Percentiles rank a stretch among this genome's conserved stretches.
Conservation (phyloP, 2,113 vertebrate species). For the Podilymbus podiceps region DNA sequence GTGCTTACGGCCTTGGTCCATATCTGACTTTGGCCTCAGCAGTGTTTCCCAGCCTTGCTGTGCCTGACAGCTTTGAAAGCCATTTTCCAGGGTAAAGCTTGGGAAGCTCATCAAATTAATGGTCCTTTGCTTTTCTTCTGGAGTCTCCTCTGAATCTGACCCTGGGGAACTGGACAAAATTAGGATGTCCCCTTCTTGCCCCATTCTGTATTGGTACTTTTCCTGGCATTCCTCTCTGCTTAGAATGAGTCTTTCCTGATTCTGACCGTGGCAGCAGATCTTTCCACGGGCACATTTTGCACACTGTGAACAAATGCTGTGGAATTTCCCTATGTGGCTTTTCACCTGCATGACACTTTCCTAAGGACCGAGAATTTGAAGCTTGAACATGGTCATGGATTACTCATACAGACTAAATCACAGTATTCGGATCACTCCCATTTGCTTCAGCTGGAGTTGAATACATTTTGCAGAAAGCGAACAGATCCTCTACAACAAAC, state of each 20-base stretch:
- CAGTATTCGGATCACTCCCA: neutral
- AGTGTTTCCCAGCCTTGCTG: neutral
- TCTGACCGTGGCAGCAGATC: neutral
- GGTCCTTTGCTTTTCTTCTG: neutral
- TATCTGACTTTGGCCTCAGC: neutral
- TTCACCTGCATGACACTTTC: neutral
- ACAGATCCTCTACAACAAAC: neutral
- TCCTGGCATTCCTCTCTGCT: neutral
- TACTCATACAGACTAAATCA: neutral
- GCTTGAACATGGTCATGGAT: neutral
- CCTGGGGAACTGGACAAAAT: neutral
- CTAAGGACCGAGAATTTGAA: neutral
- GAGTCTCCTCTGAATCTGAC: neutral
- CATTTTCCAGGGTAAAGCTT: neutral
- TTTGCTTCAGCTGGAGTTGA: neutral
- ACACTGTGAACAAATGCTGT: neutral
- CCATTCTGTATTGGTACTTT: neutral
- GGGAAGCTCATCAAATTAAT: neutral
- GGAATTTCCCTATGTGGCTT: neutral
- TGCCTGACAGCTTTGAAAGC: neutral
- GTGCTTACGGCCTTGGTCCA: neutral
- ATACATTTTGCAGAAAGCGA: neutral
- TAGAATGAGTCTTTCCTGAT: neutral
- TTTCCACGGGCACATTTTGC: neutral
- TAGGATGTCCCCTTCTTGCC: neutral